These are phyloP conservation scores for Lepisosteus osseus DNA, from an alignment of 2,113 vertebrate genomes.

Conservation along the genomic window DNA sequence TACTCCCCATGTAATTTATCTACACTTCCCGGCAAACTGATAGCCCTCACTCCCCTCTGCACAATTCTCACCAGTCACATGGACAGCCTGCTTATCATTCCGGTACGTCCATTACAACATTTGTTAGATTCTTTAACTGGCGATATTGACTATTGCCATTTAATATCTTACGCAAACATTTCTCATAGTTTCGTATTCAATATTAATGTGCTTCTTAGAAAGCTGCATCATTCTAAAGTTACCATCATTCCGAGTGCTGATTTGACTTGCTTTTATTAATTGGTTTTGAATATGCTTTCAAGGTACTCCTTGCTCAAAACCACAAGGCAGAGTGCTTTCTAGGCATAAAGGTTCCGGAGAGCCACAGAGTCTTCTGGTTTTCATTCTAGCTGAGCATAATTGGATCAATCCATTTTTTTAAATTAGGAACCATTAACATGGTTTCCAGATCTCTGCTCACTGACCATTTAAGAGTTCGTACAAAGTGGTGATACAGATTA, in stretches of 20 bases:
- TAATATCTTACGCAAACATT: background rate
- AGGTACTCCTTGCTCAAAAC: constrained; percentile 3
- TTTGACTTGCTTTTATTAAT: constrained; percentile 8
- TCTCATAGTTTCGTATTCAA: constrained; percentile 1
- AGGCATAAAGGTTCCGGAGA: constrained; percentile 2
- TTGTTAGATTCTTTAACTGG: background rate
- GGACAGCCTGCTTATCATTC: background rate
- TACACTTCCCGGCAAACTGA: background rate
- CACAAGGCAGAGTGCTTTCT: constrained; percentile 9
- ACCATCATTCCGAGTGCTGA: background rate
- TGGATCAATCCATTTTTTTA: too few species aligned
- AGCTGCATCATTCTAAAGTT: constrained; percentile 2
- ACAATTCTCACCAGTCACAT: constrained; percentile 19
- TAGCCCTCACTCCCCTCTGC: too few species aligned
- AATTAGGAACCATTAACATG: too few species aligned
- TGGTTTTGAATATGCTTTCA: constrained; percentile 4
- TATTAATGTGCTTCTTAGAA: constrained; percentile 21
- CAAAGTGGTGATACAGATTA: too few species aligned
- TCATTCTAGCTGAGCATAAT: background rate
- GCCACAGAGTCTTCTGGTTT: background rate
- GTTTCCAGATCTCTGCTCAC: too few species aligned
- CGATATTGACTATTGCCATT: background rate
- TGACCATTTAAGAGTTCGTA: too few species aligned
- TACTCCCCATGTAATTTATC: too few species aligned
- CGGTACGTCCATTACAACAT: background rate